Base-by-base conservation (phyloP, 2,888 invertebrate species). In the Prosopocoilus inquinatus region DNA sequence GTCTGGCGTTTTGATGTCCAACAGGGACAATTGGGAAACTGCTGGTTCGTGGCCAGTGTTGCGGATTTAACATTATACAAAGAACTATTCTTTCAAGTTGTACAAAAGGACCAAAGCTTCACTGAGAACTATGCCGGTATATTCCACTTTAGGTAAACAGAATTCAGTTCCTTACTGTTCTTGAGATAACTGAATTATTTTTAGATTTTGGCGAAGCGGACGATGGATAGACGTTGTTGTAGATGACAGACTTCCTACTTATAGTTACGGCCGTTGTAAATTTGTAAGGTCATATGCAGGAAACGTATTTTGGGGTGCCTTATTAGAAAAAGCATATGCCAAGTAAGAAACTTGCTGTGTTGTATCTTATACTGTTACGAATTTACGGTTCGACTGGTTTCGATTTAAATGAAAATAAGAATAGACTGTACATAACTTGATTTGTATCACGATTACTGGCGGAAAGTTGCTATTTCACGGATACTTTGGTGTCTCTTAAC, bases 1-100 rank as follows among this genome's bases (percentile, higher is more conserved):
- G 96, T 93, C 76, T 93, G 94, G 16, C 85, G 99, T 51, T 99
- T 99, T 80, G 99, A 99, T 78, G 94, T 99, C 1, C 93, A 94
- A 68, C 98, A 99, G 77, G 97, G 97, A 50, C 96, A 96, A 80
- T 78, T 97, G 20, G 96, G 97, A 3, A 96, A 97, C 76, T 98
- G 97, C 75, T 98, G 97, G 97, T 80, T 96, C 8, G 79, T 97
- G 53, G 96, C 96, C 1, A 98, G 98, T 3, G 90, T 95, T 0
- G 96, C 97, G 9, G 95, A 94, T 78, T 80, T 98, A 28, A 96
- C 97, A 0, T 82, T 96, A 67, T 89, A 94, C 72, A 82, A 84
- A 58, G 80, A 89, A 70, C 81, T 98, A 53, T 96, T 99, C 82
- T 89, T 91, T 80, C 90, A 94, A 80, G 94, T 99, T 58, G 95